A percentile compares a stretch with the other conserved stretches of the same genome.
These are phyloP conservation scores for Aradophagus sp. DNA, from an alignment of 1,140 invertebrate species.

Conservation along the genomic window DNA sequence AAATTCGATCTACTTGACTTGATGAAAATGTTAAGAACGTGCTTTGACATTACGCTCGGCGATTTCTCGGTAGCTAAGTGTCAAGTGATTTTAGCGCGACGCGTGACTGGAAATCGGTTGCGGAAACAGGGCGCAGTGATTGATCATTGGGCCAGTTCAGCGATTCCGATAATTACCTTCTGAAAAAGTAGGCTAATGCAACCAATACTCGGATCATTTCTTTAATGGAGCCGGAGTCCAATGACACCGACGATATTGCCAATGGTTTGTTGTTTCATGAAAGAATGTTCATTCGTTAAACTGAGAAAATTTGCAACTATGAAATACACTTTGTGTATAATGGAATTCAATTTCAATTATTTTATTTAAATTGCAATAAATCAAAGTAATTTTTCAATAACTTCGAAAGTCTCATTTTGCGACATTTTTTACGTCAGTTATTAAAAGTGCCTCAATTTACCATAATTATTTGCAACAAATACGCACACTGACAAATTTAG, in stretches of 20 bases:
- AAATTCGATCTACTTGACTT: too few relatives aligned
- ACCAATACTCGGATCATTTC: constrained; percentile 50
- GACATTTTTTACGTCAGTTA: too few relatives aligned
- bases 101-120: constrained; percentile 53
- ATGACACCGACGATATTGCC: constrained; percentile 29
- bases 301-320: too few relatives aligned
- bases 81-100: constrained; percentile 36
- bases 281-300: too few relatives aligned
- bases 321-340: too few relatives aligned
- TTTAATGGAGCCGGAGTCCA: constrained; percentile 38
- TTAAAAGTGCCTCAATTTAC: too few relatives aligned
- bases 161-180: constrained; percentile 48
- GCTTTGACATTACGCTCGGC: constrained; percentile 5
- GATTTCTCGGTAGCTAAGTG: constrained; percentile 12
- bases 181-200: constrained; percentile 52
- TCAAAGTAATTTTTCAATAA: too few relatives aligned
- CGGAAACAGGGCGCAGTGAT: constrained; percentile 50
- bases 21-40: constrained; percentile 10
- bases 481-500: too few relatives aligned
- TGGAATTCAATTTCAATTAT: too few relatives aligned
- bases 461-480: too few relatives aligned
- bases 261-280: constrained; percentile 41
- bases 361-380: too few relatives aligned
- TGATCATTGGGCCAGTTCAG: constrained; percentile 43
- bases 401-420: too few relatives aligned